phyloP scores from a whole-genome alignment of 2,888 invertebrate genomes.

The Caenorhabditis zanzibari region DNA sequence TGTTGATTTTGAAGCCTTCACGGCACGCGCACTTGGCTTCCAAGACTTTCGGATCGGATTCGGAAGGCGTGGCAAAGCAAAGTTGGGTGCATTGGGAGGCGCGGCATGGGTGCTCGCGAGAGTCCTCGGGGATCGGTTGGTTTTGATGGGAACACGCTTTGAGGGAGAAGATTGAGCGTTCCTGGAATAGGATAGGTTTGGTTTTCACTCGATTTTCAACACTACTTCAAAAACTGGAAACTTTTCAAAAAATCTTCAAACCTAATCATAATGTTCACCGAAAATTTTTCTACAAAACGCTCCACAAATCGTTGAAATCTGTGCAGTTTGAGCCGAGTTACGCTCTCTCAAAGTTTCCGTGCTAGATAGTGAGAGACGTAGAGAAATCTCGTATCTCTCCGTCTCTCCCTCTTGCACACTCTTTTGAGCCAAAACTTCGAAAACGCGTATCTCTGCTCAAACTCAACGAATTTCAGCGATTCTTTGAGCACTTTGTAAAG shows the following conservation, averaged over 20 bases:
- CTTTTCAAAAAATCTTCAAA: too few relatives aligned
- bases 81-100: slow-evolving; percentile 96
- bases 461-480: too few relatives aligned
- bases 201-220: background rate
- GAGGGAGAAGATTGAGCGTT: slow-evolving; percentile 67
- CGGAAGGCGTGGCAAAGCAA: slow-evolving; percentile 88
- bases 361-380: too few relatives aligned
- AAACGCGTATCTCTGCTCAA: background rate
- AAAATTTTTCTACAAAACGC: too few relatives aligned
- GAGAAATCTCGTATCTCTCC: too few relatives aligned
- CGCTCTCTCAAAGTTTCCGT: too few relatives aligned
- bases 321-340: too few relatives aligned
- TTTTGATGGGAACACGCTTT: slow-evolving; percentile 79
- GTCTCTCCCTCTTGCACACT: too few relatives aligned
- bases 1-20: slow-evolving; percentile 78
- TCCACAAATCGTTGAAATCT: too few relatives aligned
- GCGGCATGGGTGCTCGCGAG: slow-evolving; percentile 81
- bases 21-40: slow-evolving; percentile 80
- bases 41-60: slow-evolving; percentile 58
- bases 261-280: too few relatives aligned
- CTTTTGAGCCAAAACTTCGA: background rate
- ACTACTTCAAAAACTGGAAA: too few relatives aligned
- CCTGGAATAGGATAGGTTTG: slow-evolving; percentile 30
- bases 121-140: slow-evolving; percentile 80
- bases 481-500: too few relatives aligned